Evolutionary conservation across 1,140 invertebrate genomes (phyloP).

Genomic region (Aphelinus atriplicis): DNA sequence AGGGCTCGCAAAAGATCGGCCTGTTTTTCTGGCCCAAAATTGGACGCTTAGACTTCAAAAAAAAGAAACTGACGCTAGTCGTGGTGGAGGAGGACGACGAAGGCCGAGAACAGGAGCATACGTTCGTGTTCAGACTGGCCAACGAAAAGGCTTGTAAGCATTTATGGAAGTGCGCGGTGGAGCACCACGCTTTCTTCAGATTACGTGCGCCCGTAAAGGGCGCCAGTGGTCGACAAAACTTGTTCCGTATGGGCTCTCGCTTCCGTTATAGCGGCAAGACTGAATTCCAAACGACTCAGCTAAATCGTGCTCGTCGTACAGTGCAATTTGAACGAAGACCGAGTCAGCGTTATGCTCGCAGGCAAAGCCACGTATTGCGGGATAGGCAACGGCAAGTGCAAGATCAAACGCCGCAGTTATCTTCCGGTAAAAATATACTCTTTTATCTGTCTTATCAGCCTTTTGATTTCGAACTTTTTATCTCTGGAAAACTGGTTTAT

Average conservation of each 20-base stretch:
- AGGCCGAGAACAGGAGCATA: constrained; percentile 90
- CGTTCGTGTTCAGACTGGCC: constrained; percentile 81
- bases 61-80: constrained; percentile 93
- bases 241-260: constrained; percentile 95
- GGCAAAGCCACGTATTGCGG: constrained; percentile 84
- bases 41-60: constrained; percentile 93
- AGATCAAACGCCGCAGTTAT: constrained; percentile 51
- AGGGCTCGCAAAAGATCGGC: constrained; percentile 94
- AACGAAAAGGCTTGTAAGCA: constrained; percentile 99
- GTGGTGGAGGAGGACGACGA: constrained; percentile 97
- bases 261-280: constrained; percentile 95
- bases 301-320: constrained; percentile 86
- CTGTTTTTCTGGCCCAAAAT: constrained; percentile 99
- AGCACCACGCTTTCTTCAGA: constrained; percentile 98
- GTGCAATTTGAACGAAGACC: constrained; percentile 96
- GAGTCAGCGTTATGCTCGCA: constrained; percentile 92
- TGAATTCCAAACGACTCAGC: constrained; percentile 94
- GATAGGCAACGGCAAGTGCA: constrained; percentile 76
- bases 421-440: constrained; percentile 43
- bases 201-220: constrained; percentile 90
- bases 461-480: too few relatives aligned
- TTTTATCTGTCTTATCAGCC: too few relatives aligned
- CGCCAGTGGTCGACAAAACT: constrained; percentile 89
- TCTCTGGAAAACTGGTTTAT: too few relatives aligned
- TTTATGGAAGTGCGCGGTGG: constrained; percentile 99